Percentiles rank a stretch among this genome's conserved stretches.
Conservation (phyloP, 2,888 invertebrate genomes). For the Papilio elwesi region DNA sequence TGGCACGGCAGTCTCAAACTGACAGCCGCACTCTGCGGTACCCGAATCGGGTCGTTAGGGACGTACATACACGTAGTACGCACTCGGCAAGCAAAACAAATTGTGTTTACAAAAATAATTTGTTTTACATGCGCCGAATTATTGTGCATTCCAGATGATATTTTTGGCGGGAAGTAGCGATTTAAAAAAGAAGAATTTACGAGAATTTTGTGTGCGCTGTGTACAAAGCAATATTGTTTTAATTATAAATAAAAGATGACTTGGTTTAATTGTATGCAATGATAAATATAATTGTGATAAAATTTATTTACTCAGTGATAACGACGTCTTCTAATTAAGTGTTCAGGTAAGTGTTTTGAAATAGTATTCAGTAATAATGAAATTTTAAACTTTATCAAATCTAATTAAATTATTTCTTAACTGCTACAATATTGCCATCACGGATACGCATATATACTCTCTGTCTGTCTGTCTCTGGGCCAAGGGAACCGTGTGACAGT, state of each 20-base stretch:
- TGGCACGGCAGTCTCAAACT: slow-evolving; percentile 45
- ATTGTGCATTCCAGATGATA: slow-evolving; percentile 20
- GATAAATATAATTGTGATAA: slow-evolving; percentile 17
- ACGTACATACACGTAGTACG: background rate
- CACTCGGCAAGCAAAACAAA: slow-evolving; percentile 22
- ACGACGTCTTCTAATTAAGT: slow-evolving; percentile 6
- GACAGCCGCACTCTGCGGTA: slow-evolving; percentile 42
- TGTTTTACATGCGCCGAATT: background rate
- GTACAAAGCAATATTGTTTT: background rate
- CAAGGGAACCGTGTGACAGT: slow-evolving; percentile 55
- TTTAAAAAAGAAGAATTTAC: background rate
- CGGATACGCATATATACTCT: background rate
- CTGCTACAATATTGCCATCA: background rate
- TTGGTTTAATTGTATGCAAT: slow-evolving; percentile 18
- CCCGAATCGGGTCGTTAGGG: slow-evolving; percentile 4
- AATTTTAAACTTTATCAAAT: background rate
- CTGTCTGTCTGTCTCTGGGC: slow-evolving; percentile 27
- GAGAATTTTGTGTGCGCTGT: background rate
- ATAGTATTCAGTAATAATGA: background rate
- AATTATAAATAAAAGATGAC: slow-evolving; percentile 7
- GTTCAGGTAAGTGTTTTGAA: slow-evolving; percentile 18
- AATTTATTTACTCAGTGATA: slow-evolving; percentile 22
- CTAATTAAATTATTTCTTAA: background rate
- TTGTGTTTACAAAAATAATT: slow-evolving; percentile 42
- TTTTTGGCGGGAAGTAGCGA: background rate